A percentile compares a stretch with the other conserved stretches of the same genome.
phyloP scores from a whole-genome alignment of 2,113 vertebrate genomes.

The Corythoichthys intestinalis region DNA sequence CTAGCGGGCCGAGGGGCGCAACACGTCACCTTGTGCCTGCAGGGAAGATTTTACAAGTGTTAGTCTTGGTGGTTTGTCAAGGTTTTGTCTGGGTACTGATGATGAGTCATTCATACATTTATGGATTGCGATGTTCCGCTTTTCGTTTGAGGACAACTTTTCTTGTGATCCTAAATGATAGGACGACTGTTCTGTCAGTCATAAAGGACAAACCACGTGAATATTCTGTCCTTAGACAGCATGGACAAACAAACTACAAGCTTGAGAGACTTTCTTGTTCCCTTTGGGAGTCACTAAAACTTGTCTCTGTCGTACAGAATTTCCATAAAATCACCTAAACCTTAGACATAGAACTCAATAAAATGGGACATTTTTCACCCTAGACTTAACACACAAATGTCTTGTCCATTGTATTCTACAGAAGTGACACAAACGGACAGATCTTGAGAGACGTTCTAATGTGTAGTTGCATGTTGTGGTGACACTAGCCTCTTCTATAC shows the following conservation, averaged over 20 bases:
- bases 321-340: background rate
- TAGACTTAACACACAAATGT: background rate
- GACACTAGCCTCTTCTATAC: background rate
- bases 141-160: background rate
- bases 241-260: background rate
- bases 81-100: background rate
- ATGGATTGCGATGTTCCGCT: background rate
- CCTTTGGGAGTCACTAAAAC: background rate
- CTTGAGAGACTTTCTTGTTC: background rate
- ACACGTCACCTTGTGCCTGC: conserved; percentile 18
- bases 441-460: background rate
- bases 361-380: background rate
- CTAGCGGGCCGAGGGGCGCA: conserved; percentile 11
- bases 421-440: background rate
- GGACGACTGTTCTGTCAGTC: background rate
- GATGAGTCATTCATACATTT: background rate
- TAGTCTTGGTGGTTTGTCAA: background rate
- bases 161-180: background rate
- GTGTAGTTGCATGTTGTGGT: background rate
- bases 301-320: background rate
- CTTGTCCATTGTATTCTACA: background rate
- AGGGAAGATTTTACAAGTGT: background rate
- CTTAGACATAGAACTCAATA: background rate
- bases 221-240: background rate
- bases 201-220: background rate